A percentile compares a stretch with the other conserved stretches of the same genome.
These are phyloP conservation scores for Tyria jacobaeae DNA, from an alignment of 2,888 invertebrate genomes.

Conservation along the genomic window DNA sequence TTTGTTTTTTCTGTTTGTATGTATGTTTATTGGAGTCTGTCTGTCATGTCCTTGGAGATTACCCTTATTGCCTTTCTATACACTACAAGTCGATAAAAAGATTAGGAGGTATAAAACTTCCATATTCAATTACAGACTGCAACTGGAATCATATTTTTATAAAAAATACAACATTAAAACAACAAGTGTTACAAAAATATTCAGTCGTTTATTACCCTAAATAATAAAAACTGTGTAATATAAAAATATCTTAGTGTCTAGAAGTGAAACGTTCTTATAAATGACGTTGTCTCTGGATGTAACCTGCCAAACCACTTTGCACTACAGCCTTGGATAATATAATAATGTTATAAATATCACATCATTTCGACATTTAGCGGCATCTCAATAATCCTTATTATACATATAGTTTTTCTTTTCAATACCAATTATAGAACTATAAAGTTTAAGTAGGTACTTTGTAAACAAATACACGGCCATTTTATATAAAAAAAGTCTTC, in stretches of 20 bases:
- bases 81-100: no score
- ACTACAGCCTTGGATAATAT: background rate
- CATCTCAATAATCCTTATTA: background rate
- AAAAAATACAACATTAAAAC: background rate
- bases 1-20: no score
- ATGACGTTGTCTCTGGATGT: background rate
- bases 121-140: background rate
- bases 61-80: no score
- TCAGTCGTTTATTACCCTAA: background rate
- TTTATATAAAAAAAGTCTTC: background rate
- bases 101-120: background rate
- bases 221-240: background rate
- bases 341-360: no score
- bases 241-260: no score
- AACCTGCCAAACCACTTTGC: background rate
- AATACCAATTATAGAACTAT: no score
- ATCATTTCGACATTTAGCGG: no score
- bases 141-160: background rate
- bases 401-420: no score
- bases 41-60: no score
- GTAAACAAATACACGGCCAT: background rate
- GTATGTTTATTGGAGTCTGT: no score
- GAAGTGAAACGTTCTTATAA: background rate
- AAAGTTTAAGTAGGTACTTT: constrained; percentile 2
- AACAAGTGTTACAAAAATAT: background rate